Percentiles rank a stretch among this genome's conserved stretches.
Evolutionary conservation across 2,888 invertebrate genomes (phyloP).

Genomic region (Tipula confusa): DNA sequence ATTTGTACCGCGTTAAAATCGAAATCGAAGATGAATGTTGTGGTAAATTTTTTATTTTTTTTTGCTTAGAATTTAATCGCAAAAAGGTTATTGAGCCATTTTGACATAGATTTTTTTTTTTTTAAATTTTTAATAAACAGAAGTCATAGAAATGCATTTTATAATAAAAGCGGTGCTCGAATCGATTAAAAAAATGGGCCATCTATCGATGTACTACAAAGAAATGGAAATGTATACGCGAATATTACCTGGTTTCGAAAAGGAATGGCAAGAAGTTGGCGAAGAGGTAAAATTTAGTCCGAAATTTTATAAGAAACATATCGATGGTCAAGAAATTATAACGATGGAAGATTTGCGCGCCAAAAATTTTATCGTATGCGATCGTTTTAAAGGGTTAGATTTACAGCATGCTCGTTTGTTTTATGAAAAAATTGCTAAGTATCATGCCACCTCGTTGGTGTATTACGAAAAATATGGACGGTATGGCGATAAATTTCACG

Average conservation of each 20-base stretch:
- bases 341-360: not conserved
- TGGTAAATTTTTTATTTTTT: not conserved
- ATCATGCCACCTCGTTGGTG: not conserved
- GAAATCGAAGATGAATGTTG: not conserved
- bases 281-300: not conserved
- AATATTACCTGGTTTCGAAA: not conserved
- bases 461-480: not conserved
- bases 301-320: not conserved
- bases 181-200: not conserved
- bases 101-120: not conserved
- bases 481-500: not conserved
- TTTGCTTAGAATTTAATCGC: not conserved
- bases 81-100: not conserved
- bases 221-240: not conserved
- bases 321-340: not conserved
- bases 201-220: not conserved
- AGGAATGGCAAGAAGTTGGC: not conserved
- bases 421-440: not conserved
- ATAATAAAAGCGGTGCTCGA: not conserved
- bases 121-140: not conserved
- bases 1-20: not conserved
- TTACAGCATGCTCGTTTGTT: not conserved
- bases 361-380: not conserved
- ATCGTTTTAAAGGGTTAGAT: slow-evolving; percentile 26
- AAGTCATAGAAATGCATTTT: not conserved